Percentiles rank a stretch among this genome's conserved stretches.
Conservation (phyloP, 1,140 invertebrate genomes). For the Heliconius congener region DNA sequence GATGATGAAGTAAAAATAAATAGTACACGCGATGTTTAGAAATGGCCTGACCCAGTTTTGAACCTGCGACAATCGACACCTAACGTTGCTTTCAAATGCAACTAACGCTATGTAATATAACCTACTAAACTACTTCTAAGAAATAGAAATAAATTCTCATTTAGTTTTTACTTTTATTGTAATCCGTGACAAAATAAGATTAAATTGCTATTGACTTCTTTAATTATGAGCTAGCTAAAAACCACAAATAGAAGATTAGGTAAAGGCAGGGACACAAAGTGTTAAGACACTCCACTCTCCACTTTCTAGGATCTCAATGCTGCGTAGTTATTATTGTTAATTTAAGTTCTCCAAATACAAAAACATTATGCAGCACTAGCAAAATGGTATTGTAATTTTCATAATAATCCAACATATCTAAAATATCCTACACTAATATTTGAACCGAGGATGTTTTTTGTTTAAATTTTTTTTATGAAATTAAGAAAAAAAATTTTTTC, state of each 20-base stretch:
- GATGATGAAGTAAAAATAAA: neutral
- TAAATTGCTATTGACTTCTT: too few relatives aligned
- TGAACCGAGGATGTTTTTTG: too few relatives aligned
- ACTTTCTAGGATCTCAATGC: neutral
- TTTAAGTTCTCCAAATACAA: too few relatives aligned
- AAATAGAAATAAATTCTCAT: neutral
- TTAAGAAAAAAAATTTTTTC: too few relatives aligned
- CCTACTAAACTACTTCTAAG: neutral
- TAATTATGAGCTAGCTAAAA: neutral
- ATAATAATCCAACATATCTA: too few relatives aligned
- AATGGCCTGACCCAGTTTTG: neutral
- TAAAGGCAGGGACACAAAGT: neutral
- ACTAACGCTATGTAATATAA: neutral
- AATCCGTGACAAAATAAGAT: too few relatives aligned
- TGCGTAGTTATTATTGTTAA: too few relatives aligned
- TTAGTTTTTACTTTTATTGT: too few relatives aligned
- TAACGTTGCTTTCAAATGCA: neutral
- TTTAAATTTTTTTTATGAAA: too few relatives aligned
- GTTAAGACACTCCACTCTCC: neutral
- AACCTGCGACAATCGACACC: constrained; percentile 1
- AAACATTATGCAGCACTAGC: too few relatives aligned
- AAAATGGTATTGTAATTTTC: too few relatives aligned
- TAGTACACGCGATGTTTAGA: neutral
- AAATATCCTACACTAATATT: too few relatives aligned
- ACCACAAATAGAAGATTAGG: neutral